Base-by-base conservation (phyloP, 2,113 vertebrate genomes). In the Phyllostomus hastatus region DNA sequence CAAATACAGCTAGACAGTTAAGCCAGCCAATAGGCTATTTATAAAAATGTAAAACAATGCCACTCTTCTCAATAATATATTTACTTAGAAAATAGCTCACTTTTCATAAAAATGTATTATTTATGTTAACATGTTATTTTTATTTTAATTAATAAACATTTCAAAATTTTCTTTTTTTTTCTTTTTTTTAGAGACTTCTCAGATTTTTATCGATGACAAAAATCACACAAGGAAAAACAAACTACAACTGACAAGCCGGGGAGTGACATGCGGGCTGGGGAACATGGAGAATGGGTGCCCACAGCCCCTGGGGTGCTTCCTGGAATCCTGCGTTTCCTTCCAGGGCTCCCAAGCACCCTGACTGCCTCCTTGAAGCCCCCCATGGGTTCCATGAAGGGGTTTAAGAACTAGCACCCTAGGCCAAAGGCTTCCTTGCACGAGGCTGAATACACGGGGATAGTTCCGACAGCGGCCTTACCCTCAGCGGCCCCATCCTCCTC, bases 391-490 rank as follows among this genome's bases (percentile, higher is more conserved):
- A n/a, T 0, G 4, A 59, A 70, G 5, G 33, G n/a, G 22, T 28
- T 14, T 33, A 43, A 87, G 90, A 92, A 50, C 57, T 33, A 54
- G 38, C 2, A n/a, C 4, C 35, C 38, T 0, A 31, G 35, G 70
- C 38, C 76, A 31, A 12, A 35, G 61, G 17, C 26, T 35, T 73
- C 22, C 35, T 46, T 0, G 8, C 24, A 19, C 4, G 7, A 66
- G 67, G 76, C 0, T 33, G 33, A 76, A 14, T 0, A 31, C 1
- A 17, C 7, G 17, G 43, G 54, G 28, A 5, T 3, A 57, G 14
- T 98, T 98, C 95, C 99, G 28, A 99, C 99, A 0, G 99, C 99
- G 61, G 99, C 99, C 87, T 99, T 99, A 0, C 97, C 83, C 83
- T 99, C 99, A 1, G 98, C 97, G 15, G 98, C 92, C 33, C 99